Evolutionary conservation across 2,888 invertebrate species (phyloP), one percentile per base, ranked within the genome.

Genomic region (Pammene fasciana): DNA sequence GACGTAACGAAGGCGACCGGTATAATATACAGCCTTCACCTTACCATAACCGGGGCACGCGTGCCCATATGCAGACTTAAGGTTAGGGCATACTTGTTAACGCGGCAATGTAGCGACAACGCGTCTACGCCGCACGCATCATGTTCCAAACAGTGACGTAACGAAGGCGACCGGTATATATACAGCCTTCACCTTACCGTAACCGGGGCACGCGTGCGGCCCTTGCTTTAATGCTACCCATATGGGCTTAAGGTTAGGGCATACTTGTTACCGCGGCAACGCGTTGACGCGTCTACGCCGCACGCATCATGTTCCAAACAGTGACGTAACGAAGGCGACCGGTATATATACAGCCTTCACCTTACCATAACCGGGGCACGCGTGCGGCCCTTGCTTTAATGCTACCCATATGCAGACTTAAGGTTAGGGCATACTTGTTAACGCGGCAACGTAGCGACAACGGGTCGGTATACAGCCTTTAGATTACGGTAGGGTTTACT

Each of bases 151-250:
- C 18, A 45, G 50, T 62, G 62, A 52, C 50, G 50, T 52, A 62
- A 52, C 50, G 18, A 26, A 5, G 56, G 11, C 60, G 48, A 48
- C 14, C 61, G 61, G 61, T 48, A 60, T 60, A 9, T 18, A 57
- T n/a, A 38, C 9, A 46, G 50, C 62, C 62, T 62, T 62, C 62
- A 52, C 62, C 62, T 62, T 50, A 45, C 50, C 9, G 52, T 38
- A 62, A 62, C 62, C 62, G 18, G 62, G 62, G 8, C 62, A 38
- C 48, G 50, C 62, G 62, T 61, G 60, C 59, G 60, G 60, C 60
- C 61, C 61, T 61, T 50, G 60, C 36, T 48, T 10, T 62, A 52
- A 62, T 62, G 50, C 41, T 11, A 13, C 13, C 61, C 61, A 50
- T 62, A 26, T 62, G 62, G 4, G 8, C 4, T 0, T 34, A 13